Evolutionary conservation across 2,888 invertebrate genomes (phyloP).

Genomic region (Coenonympha arcania): DNA sequence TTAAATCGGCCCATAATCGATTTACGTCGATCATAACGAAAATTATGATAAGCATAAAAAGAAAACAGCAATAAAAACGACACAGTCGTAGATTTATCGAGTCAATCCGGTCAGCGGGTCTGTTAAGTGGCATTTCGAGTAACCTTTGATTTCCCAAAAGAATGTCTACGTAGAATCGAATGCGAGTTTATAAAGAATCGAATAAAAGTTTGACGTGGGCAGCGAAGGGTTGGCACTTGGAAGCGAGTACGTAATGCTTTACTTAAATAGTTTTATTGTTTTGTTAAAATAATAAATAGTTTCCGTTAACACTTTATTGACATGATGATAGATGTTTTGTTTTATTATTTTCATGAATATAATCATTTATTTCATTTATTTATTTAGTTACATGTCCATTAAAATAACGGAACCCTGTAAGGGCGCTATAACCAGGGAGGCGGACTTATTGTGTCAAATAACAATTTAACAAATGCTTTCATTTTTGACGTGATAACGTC

Average conservation of each 20-base stretch:
- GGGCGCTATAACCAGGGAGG: too few relatives aligned
- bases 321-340: too few relatives aligned
- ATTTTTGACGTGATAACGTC: too few relatives aligned
- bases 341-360: not conserved
- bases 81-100: constrained; percentile 28
- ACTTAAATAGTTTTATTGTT: constrained; percentile 14
- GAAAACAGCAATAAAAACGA: constrained; percentile 27
- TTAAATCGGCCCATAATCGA: not conserved
- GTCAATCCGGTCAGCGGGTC: constrained; percentile 28
- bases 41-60: constrained; percentile 26
- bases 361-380: too few relatives aligned
- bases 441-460: too few relatives aligned
- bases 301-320: too few relatives aligned
- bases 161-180: constrained; percentile 25
- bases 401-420: too few relatives aligned
- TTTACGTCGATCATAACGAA: constrained; percentile 18
- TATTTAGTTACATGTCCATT: too few relatives aligned
- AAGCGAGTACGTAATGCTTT: constrained; percentile 15
- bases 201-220: constrained; percentile 27
- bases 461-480: too few relatives aligned
- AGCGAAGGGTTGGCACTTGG: constrained; percentile 25
- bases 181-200: constrained; percentile 26
- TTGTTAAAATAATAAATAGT: not conserved
- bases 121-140: constrained; percentile 32
- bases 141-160: constrained; percentile 31